Conservation (phyloP, 1,140 invertebrate species). For the Sarcophaga peregrina region DNA sequence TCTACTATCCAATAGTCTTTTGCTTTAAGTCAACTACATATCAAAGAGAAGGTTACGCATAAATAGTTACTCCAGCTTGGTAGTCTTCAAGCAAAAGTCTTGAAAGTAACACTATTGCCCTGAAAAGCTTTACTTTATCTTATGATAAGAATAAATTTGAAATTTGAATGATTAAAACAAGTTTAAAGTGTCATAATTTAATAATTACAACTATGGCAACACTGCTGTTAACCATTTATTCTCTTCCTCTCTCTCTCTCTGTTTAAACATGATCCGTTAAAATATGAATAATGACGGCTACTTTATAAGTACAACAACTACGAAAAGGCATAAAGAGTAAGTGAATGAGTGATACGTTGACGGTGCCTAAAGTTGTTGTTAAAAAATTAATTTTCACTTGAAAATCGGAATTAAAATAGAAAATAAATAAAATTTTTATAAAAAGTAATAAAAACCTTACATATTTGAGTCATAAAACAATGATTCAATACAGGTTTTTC, state of each 20-base stretch:
- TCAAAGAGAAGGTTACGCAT: too few relatives aligned
- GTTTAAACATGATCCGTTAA: not conserved
- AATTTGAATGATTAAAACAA: too few relatives aligned
- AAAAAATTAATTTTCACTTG: not conserved
- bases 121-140: too few relatives aligned
- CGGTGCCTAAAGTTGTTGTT: not conserved
- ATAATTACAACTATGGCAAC: not conserved
- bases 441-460: not conserved
- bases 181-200: too few relatives aligned
- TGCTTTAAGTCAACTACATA: too few relatives aligned
- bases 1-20: too few relatives aligned
- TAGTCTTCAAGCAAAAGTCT: too few relatives aligned
- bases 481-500: not conserved
- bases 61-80: too few relatives aligned
- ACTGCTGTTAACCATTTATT: slow-evolving; percentile 7
- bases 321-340: not conserved
- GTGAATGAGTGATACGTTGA: not conserved
- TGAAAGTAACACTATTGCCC: too few relatives aligned
- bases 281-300: slow-evolving; percentile 24
- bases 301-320: not conserved
- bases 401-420: not conserved
- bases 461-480: slow-evolving; percentile 9
- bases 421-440: not conserved
- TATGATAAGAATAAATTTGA: too few relatives aligned
- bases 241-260: not conserved